Evolutionary conservation across 2,888 invertebrate genomes (phyloP).

Genomic region (Pterostichus madidus): DNA sequence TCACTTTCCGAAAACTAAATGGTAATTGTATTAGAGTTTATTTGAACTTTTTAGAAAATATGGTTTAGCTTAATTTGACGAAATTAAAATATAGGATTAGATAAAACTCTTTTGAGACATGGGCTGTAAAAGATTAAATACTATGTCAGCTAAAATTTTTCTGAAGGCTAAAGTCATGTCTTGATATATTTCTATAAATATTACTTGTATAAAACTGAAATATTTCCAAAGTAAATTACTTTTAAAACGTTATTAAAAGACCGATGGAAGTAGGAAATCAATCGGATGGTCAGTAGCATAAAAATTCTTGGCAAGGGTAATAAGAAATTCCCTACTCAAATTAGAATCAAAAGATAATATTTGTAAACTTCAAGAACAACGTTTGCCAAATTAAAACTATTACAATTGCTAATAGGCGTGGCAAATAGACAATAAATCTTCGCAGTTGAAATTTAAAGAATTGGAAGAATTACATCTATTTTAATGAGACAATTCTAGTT

Average conservation of each 20-base stretch:
- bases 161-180: no score
- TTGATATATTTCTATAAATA: no score
- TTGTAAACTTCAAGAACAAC: conserved; percentile 54
- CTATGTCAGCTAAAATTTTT: no score
- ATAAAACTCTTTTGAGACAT: no score
- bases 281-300: conserved; percentile 25
- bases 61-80: no score
- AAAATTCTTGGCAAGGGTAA: conserved; percentile 50
- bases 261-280: conserved; percentile 7
- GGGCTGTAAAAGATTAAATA: no score
- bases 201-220: no score
- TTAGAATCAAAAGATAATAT: conserved; percentile 57
- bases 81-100: no score
- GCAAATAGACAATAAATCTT: conserved; percentile 26
- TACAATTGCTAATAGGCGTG: conserved; percentile 30
- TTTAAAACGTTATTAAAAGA: not conserved
- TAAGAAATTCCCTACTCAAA: conserved; percentile 51
- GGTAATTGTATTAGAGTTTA: no score
- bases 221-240: not conserved
- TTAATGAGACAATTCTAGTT: conserved; percentile 1
- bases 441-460: conserved; percentile 2
- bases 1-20: no score
- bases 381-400: conserved; percentile 47
- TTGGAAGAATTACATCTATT: conserved; percentile 3
- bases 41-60: no score